Conservation (phyloP, 2,113 vertebrate species). For the Pedetes capensis region DNA sequence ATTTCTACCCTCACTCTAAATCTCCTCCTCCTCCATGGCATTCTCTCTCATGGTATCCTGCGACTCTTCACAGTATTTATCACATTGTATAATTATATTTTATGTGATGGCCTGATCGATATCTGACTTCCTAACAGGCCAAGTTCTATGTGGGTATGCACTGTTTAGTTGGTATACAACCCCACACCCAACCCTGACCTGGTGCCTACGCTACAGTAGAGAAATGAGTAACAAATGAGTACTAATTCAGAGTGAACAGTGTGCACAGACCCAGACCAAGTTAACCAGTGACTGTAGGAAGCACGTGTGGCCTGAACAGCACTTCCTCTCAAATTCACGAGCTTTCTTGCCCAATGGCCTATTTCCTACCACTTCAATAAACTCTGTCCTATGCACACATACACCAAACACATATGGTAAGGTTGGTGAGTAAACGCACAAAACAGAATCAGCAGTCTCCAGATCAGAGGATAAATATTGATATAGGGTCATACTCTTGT, state of each 20-base stretch:
- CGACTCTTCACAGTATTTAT: conserved; percentile 2
- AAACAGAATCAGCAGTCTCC: conserved; percentile 1
- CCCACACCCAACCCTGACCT: neutral
- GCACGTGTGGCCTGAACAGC: neutral
- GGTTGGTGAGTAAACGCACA: neutral
- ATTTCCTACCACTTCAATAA: neutral
- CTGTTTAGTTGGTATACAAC: neutral
- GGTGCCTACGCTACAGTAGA: neutral
- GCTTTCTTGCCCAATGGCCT: neutral
- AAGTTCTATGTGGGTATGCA: neutral
- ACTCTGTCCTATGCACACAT: neutral
- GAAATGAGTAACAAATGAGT: neutral
- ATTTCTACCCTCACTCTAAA: neutral
- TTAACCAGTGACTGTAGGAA: neutral
- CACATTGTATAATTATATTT: neutral
- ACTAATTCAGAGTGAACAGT: neutral
- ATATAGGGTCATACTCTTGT: neutral
- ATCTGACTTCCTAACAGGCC: neutral
- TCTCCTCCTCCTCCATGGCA: neutral
- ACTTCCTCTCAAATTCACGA: neutral
- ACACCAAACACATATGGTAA: neutral
- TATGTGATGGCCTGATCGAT: neutral
- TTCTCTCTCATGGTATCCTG: neutral
- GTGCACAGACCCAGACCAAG: neutral
- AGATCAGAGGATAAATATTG: neutral